Evolutionary conservation across 2,888 invertebrate species (phyloP).

Genomic region (Pyrrhia umbra): DNA sequence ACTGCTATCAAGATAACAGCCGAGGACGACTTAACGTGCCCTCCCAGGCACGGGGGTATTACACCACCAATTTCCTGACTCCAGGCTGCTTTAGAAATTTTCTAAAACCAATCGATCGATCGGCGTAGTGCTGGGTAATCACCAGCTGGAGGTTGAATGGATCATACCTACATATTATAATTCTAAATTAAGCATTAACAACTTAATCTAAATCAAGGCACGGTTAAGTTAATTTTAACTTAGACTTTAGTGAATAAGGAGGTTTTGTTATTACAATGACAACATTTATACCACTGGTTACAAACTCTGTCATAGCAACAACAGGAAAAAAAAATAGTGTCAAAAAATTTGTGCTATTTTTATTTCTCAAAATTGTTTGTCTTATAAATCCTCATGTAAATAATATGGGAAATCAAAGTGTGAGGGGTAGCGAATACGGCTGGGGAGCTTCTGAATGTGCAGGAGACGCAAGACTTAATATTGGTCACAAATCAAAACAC

Average conservation of each 20-base stretch:
- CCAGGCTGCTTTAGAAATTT: too few relatives aligned
- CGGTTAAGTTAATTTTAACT: too few relatives aligned
- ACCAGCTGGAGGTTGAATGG: too few relatives aligned
- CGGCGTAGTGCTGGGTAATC: too few relatives aligned
- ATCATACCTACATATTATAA: too few relatives aligned
- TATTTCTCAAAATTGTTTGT: conserved; percentile 34
- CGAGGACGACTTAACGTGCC: too few relatives aligned
- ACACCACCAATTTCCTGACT: too few relatives aligned
- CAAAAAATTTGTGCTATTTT: conserved; percentile 22
- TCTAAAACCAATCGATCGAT: too few relatives aligned
- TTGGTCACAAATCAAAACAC: conserved; percentile 29
- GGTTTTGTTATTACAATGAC: not conserved
- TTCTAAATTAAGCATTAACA: too few relatives aligned
- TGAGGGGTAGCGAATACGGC: conserved; percentile 37
- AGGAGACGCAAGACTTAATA: conserved; percentile 28
- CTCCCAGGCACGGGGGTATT: too few relatives aligned
- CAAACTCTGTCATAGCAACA: not conserved
- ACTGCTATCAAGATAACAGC: too few relatives aligned
- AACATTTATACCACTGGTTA: conserved; percentile 22
- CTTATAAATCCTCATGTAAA: conserved; percentile 13
- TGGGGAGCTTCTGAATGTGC: conserved; percentile 42
- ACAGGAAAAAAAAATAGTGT: conserved; percentile 7
- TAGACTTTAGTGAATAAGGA: not conserved
- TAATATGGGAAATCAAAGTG: conserved; percentile 65
- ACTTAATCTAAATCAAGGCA: too few relatives aligned